Evolutionary conservation across 1,140 invertebrate genomes (phyloP), one percentile per base, ranked within the genome.

Genomic region (Drosophila murphyi): DNA sequence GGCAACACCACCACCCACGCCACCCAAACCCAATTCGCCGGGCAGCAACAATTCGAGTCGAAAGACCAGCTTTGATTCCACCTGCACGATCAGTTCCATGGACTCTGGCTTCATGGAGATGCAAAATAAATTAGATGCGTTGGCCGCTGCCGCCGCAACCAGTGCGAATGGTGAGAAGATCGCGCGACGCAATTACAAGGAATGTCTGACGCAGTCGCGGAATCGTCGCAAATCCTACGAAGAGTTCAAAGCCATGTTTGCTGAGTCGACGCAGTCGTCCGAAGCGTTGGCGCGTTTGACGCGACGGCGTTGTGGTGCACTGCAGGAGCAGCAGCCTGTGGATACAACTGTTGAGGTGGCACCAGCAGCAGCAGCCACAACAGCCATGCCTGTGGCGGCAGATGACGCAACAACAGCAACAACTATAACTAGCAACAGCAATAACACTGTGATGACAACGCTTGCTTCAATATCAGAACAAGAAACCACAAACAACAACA

Each of bases 41-140:
- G 75, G 70, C 31, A 90, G 88, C 56, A 89, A 91, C 47, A 90
- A 63, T 56, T 92, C 92, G 0, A 92, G 91, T 73, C 83, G 92
- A 31, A 92, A 92, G 67, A 92, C 92, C 5, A 92, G 92, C 72
- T 92, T 92, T 50, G 92, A 92, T 70, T 92, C 92, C 45, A 92
- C 91, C 55, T 92, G 92, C 71, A 92, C 92, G 3, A 78, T 92
- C 20, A 92, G 92, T 55, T 92, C 92, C 45, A 92, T 92, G 91
- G 92, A 92, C 85, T 92, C 92, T 39, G 92, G 92, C 4, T 92
- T 92, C 37, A 92, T 92, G 68, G 92, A 92, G 56, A 92, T 92
- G 91, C 92, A 92, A 61, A 80, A 89, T 57, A 91, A 91, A 56
- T 51, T 91, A 43, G 91, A 92, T 45, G 86, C 85, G 0, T n/a